Percentiles rank a stretch among this genome's conserved stretches.
Conservation (phyloP, 2,797 vertebrate species). For the Rhinoraja longicauda region DNA sequence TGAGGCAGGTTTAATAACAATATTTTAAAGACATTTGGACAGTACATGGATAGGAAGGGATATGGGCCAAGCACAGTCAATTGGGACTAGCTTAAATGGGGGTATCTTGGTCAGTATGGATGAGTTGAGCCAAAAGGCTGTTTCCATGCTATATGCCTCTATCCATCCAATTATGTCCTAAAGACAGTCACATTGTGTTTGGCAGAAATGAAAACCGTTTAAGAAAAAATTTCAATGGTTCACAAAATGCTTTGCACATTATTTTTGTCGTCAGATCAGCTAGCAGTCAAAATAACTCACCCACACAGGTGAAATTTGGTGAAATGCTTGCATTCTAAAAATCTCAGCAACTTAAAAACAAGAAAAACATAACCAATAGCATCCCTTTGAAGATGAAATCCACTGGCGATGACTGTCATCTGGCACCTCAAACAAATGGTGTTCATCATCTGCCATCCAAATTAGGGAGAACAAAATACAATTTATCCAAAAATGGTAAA, state of each 20-base stretch:
- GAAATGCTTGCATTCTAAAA: constrained; percentile 20
- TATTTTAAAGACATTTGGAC: too few species aligned
- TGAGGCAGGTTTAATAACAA: too few species aligned
- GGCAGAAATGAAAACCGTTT: neutral
- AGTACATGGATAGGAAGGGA: too few species aligned
- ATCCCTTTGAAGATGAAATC: neutral
- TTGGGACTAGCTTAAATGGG: too few species aligned
- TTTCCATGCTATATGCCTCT: too few species aligned
- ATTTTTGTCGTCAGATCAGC: neutral
- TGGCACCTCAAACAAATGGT: neutral
- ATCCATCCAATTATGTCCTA: neutral
- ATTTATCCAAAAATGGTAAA: neutral
- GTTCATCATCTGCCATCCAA: neutral
- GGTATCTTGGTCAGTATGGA: too few species aligned
- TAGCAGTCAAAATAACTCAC: constrained; percentile 7
- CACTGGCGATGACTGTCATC: neutral
- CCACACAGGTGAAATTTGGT: neutral
- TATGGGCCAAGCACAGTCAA: too few species aligned
- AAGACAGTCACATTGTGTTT: neutral
- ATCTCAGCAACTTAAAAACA: neutral
- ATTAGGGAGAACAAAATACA: neutral
- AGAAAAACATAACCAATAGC: neutral
- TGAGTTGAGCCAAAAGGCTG: too few species aligned
- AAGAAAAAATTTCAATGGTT: neutral
- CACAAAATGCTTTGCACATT: neutral